phyloP scores from a whole-genome alignment of 2,113 vertebrate genomes.

The Microcebus murinus region DNA sequence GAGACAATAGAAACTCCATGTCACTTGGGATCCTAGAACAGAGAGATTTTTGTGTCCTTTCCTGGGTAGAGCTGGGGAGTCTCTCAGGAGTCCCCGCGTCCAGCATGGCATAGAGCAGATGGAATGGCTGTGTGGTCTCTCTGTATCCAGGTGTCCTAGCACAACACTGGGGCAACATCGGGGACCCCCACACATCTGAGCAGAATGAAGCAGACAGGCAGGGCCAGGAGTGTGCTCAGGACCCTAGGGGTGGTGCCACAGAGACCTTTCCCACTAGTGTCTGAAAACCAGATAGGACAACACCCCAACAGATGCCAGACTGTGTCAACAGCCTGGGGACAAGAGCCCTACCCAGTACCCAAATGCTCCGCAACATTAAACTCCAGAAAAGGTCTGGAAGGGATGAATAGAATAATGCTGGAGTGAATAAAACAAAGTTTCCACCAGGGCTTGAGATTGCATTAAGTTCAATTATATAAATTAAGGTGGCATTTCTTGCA shows the following conservation, averaged over 20 bases:
- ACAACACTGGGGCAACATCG: no score
- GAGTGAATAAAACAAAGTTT: background rate
- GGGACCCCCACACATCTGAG: background rate
- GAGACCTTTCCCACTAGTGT: background rate
- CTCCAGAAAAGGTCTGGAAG: background rate
- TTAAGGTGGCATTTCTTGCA: background rate
- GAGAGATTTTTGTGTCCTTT: background rate
- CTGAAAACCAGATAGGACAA: background rate
- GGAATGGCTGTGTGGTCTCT: background rate
- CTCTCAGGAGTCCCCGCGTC: fast-evolving
- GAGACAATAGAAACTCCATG: background rate
- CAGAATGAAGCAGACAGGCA: background rate
- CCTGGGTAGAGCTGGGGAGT: background rate
- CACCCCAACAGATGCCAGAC: background rate
- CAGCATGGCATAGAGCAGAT: background rate
- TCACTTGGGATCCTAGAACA: background rate
- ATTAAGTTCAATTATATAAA: background rate
- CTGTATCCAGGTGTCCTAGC: background rate
- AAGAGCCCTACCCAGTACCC: background rate
- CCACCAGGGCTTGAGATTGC: background rate
- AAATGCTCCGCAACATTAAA: background rate
- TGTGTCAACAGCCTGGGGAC: background rate
- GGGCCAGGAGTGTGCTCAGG: background rate
- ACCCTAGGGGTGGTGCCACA: background rate
- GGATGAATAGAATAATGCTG: background rate